Percentiles rank a stretch among this genome's conserved stretches.
phyloP scores from a whole-genome alignment of 2,888 invertebrate genomes.

The Stegophylla sp. region DNA sequence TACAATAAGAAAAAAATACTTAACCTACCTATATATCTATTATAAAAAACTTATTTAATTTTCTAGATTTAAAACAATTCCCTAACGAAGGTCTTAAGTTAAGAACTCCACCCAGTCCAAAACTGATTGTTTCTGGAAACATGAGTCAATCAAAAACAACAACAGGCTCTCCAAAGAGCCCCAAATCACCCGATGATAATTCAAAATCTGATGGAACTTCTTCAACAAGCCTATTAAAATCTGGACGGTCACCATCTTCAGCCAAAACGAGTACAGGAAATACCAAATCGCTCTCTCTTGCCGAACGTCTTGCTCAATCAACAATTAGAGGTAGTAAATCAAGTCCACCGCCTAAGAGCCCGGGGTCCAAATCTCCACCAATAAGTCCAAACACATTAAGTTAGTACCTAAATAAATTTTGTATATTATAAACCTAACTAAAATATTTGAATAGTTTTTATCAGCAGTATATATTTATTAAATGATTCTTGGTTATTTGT shows the following conservation, averaged over 20 bases:
- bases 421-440: not conserved
- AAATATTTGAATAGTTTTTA: too few relatives aligned
- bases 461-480: too few relatives aligned
- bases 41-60: not conserved
- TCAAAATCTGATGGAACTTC: constrained; percentile 32
- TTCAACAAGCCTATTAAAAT: constrained; percentile 20
- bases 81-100: constrained; percentile 24
- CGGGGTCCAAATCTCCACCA: constrained; percentile 36
- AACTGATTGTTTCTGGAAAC: constrained; percentile 39
- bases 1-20: too few relatives aligned
- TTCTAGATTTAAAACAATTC: constrained; percentile 32
- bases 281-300: constrained; percentile 27
- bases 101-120: constrained; percentile 42
- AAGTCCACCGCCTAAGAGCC: constrained; percentile 11
- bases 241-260: constrained; percentile 38
- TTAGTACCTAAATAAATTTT: constrained; percentile 9
- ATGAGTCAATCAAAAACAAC: constrained; percentile 47
- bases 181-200: constrained; percentile 33
- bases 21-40: too few relatives aligned
- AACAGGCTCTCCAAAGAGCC: constrained; percentile 45
- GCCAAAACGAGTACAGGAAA: constrained; percentile 37
- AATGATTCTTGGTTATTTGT: too few relatives aligned
- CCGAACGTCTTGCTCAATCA: constrained; percentile 47
- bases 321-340: constrained; percentile 29
- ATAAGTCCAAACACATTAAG: constrained; percentile 36